Base-by-base conservation (phyloP, 1,140 invertebrate species). In the Panagrolaimus sp. region DNA sequence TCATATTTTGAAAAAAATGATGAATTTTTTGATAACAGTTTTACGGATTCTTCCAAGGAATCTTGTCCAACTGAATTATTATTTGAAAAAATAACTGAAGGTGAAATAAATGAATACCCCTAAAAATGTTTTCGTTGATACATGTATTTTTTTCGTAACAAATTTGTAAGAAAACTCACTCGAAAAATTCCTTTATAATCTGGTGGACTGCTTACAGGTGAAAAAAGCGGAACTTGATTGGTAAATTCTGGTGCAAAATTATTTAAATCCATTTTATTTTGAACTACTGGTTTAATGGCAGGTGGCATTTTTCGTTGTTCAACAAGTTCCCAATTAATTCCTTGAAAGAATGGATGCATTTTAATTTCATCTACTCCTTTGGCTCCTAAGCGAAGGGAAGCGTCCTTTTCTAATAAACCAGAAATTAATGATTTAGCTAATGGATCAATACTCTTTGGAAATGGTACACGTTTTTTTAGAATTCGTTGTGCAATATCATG, bases 221-320 rank as follows among this genome's bases (percentile, higher is more conserved):
- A 93, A 83, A 96, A 92, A 1, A 90, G 88, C 3, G 91, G 89
- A 61, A 88, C 86, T 89, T 93, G 92, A 73, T 89, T 88, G 0
- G 93, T 97, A 82, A 98, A 97, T 86, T 97, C 93, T 71, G 92
- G 91, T 31, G 92, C 91, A 85, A 97, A 97, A 85, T 96, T 96
- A 78, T 91, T 92, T 5, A 92, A 91, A 85, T 97, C 94, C 62
- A 93, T 86, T 70, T 81, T 57, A 72, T 89, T 87, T 20, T 86
- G 84, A 57, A 96, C 90, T 42, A 88, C 86, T 11, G 91, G 91
- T 65, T 90, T 88, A 85, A 93, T 91, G 0, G 92, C 91, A 0
- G 91, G 90, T 5, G 87, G 82, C 25, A 92, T 87, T 69, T 89
- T 87, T 78, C 91, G 90, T 2, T 86, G 85, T 1, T 88, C 87